Percentiles rank a stretch among this genome's conserved stretches.
These are phyloP conservation scores for Zaprionus ghesquierei DNA, from an alignment of 1,140 invertebrate species.

Conservation along the genomic window DNA sequence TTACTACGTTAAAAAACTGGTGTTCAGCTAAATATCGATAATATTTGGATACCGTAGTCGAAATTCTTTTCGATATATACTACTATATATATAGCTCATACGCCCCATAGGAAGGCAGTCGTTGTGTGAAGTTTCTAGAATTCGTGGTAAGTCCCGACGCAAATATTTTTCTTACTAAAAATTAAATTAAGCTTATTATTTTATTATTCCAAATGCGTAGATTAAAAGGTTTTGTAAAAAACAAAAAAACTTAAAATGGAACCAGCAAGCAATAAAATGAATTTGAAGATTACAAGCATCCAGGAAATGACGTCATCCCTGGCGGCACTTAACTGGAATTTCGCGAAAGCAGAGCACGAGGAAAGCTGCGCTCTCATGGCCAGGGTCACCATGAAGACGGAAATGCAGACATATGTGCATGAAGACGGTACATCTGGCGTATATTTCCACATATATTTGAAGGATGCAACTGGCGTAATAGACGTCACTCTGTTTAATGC, in stretches of 20 bases:
- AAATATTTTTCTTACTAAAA: not conserved
- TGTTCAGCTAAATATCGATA: not conserved
- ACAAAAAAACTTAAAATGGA: not conserved
- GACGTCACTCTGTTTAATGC: not conserved
- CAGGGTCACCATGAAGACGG: not conserved
- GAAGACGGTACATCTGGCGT: not conserved
- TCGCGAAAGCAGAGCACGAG: not conserved
- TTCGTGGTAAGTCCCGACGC: no score
- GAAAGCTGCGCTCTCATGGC: not conserved
- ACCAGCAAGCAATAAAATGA: not conserved
- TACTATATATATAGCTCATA: no score
- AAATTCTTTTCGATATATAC: no score
- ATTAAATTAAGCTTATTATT: conserved; percentile 1
- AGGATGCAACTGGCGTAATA: not conserved
- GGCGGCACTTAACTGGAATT: not conserved
- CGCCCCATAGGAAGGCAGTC: no score
- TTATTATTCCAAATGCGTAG: no score
- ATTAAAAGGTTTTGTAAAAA: no score
- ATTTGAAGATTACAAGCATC: not conserved
- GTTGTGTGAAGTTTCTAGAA: no score
- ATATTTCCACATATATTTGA: not conserved
- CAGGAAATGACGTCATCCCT: not conserved
- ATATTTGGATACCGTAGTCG: conserved; percentile 2
- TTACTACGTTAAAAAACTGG: no score
- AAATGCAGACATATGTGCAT: not conserved